Evolutionary conservation across 2,113 vertebrate genomes (phyloP), one percentile per base, ranked within the genome.

Genomic region (Sebastes fasciatus): DNA sequence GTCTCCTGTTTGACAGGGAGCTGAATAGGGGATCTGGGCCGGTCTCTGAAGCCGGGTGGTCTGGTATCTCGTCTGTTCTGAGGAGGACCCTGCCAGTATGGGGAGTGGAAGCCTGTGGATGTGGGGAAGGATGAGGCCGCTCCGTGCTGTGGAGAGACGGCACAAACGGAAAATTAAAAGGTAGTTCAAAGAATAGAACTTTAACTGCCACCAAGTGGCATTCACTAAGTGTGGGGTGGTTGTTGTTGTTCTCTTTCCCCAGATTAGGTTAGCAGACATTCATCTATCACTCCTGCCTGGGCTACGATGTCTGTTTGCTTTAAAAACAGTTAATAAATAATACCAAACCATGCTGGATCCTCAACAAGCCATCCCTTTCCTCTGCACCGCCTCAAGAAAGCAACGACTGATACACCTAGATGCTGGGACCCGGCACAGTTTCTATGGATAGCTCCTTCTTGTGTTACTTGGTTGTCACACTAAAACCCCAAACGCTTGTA

Each of bases 41-140:
- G 95, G 62, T 99, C 98, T 93, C 98, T 96, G 91, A 99, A 98
- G 19, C 86, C 92, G 0, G 98, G 96, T 5, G 97, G 96, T 52
- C 98, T 96, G 89, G 97, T 93, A 84, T 99, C 98, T 88, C 98
- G 97, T 93, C 98, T 96, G 86, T 96, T 98, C 83, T 98, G 97
- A 91, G 97, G 96, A 72, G 98, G 97, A 82, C 97, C 97, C 93
- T 97, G 97, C 98, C 98, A 99, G 93, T 98, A 99, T 74, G 97
- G 97, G 84, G 97, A 94, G 80, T 96, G 98, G 96, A 99, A 99
- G 85, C 96, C 96, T 84, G 97, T 83, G 85, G 97, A 95, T 68
- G 98, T 95, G 62, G 97, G 98, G 80, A 97, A 99, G 89, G 96
- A 96, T 75, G 97, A 96, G 87, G 97, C 97, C 84, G 97, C 97